Conservation (phyloP, 64 coral and sea anemone genomes). For the Dendrophyllia cribrosa region DNA sequence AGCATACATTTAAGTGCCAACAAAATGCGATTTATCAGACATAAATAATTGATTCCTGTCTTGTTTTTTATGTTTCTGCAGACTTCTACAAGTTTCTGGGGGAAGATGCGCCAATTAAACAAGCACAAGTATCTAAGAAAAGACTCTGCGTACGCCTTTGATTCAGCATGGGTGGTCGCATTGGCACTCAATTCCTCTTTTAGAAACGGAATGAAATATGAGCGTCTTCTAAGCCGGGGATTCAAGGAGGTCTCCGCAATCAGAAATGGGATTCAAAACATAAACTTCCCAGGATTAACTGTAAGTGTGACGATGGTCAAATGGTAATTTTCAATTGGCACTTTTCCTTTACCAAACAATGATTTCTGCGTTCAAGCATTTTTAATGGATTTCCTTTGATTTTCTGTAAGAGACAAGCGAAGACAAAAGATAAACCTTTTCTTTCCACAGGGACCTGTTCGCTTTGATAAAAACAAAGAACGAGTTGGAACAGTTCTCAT, state of each 20-base stretch:
- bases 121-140: constrained; percentile 27
- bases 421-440: not conserved
- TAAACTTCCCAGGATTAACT: constrained; percentile 14
- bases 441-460: constrained; percentile 46
- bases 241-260: not conserved
- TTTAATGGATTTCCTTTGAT: no score
- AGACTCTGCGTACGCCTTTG: constrained; percentile 73
- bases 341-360: not conserved
- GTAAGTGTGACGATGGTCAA: not conserved
- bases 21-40: no score
- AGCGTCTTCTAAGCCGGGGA: not conserved
- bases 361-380: no score
- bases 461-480: constrained; percentile 46
- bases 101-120: constrained; percentile 28
- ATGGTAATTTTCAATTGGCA: not conserved
- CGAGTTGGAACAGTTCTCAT: constrained; percentile 46
- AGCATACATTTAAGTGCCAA: no score
- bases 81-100: constrained; percentile 43
- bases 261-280: not conserved
- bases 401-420: not conserved
- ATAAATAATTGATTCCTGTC: no score
- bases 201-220: not conserved
- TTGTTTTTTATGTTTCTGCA: not conserved
- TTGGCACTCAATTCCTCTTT: constrained; percentile 44
- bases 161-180: constrained; percentile 71